Evolutionary conservation across 2,797 vertebrate genomes (phyloP), one percentile per base, ranked within the genome.

Genomic region (Enteromius afrohamiltoni): DNA sequence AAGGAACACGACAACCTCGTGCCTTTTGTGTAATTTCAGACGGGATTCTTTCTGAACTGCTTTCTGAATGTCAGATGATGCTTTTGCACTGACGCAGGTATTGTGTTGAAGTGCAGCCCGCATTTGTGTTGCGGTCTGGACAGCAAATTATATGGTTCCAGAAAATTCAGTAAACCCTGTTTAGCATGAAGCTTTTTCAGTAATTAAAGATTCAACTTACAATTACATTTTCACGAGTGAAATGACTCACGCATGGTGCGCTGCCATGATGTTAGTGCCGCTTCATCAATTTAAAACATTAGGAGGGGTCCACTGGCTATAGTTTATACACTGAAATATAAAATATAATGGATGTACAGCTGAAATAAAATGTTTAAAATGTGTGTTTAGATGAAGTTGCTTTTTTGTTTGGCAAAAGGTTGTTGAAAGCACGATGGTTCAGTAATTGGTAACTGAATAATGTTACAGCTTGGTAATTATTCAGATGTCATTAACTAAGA

Each of bases 401-500:
- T 62, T 62, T 62, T 62, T 26, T 62, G 26, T 62, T 62, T 29
- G 26, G 60, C 26, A 62, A 62, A 62, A 29, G 60, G 21, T 42
- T 3, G 40, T n/a, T 76, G 53, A 42, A 58, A 42, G 40, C 14
- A 5, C 62, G 45, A 23, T 58, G 34, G 73, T 75, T 75, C 3
- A 58, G 51, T 16, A 23, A 23, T 21, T 26, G 23, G n/a, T 77
- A 60, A 58, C 19, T 23, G 31, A 58, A 58, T 23, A 14, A 26
- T 42, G 34, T 77, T 14, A 34, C 26, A 34, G 70, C 26, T 76
- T 37, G 31, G 11, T 23, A 42, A 23, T 23, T 60, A 58, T 71
- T 82, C 64, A 70, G 47, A 80, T 37, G 76, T 53, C 65, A 77
- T 86, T 79, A 79, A 45, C 19, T n/a, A 17, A 51, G 29, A 37